These are phyloP conservation scores for Poeciliopsis gracilis DNA, from an alignment of 2,797 vertebrate genomes.

Conservation along the genomic window DNA sequence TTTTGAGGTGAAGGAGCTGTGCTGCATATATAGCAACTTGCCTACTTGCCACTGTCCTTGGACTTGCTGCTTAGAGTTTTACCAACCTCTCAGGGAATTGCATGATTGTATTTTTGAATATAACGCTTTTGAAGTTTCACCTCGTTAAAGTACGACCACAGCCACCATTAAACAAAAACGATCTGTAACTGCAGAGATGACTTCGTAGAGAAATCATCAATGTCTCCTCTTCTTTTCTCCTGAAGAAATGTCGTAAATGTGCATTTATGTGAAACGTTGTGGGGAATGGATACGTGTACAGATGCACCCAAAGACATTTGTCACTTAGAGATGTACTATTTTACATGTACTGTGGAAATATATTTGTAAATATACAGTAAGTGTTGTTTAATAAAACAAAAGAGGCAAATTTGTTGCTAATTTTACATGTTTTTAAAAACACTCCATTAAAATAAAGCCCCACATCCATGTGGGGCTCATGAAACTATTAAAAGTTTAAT, in stretches of 20 bases:
- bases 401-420: not conserved
- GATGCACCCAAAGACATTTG: conserved; percentile 71
- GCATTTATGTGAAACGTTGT: conserved; percentile 64
- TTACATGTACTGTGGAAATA: conserved; percentile 73
- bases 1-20: conserved; percentile 15
- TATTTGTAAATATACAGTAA: conserved; percentile 70
- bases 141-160: conserved; percentile 26
- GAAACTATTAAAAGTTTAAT: conserved; percentile 12
- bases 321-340: conserved; percentile 73
- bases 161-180: conserved; percentile 13
- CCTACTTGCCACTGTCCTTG: conserved; percentile 35
- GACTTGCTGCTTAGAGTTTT: conserved; percentile 45
- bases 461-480: not conserved
- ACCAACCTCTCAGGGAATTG: conserved; percentile 77
- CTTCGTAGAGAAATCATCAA: conserved; percentile 23
- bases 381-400: conserved; percentile 77
- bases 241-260: conserved; percentile 36
- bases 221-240: conserved; percentile 16
- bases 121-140: conserved; percentile 38
- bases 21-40: conserved; percentile 18
- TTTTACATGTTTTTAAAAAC: conserved; percentile 6
- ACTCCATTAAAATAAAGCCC: not conserved
- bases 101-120: conserved; percentile 72
- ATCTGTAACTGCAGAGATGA: conserved; percentile 19
- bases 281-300: conserved; percentile 70